A percentile compares a stretch with the other conserved stretches of the same genome.
Conservation (phyloP, 2,113 vertebrate species). For the Nothoprocta perdicaria region DNA sequence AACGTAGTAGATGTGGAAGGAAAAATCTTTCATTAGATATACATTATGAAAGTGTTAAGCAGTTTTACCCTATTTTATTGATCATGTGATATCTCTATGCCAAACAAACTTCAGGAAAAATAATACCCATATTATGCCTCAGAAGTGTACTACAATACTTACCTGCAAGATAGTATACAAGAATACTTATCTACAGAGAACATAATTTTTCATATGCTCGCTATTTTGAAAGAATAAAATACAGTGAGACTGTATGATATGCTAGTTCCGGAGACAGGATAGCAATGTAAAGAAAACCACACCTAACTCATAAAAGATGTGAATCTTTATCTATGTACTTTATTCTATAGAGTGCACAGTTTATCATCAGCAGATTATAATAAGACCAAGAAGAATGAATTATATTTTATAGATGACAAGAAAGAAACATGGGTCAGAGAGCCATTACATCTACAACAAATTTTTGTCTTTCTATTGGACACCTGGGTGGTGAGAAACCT, state of each 20-base stretch:
- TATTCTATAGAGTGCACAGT: not conserved
- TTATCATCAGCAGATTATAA: not conserved
- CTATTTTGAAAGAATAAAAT: not conserved
- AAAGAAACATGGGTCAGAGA: not conserved
- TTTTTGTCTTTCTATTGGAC: not conserved
- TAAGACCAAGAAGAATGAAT: not conserved
- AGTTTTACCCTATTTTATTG: not conserved
- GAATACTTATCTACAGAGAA: not conserved
- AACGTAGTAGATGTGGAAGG: not conserved
- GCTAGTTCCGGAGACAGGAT: not conserved
- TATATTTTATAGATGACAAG: not conserved
- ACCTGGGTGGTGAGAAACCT: no score
- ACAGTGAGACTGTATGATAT: not conserved
- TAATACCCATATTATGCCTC: not conserved
- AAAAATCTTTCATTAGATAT: not conserved
- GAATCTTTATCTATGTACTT: not conserved
- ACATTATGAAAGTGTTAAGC: not conserved
- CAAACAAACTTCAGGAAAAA: not conserved
- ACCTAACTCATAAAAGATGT: not conserved
- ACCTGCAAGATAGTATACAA: not conserved
- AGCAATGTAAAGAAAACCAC: not conserved
- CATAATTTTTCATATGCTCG: not conserved
- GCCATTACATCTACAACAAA: not conserved
- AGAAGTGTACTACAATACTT: not conserved
- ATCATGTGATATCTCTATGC: not conserved